A percentile compares a stretch with the other conserved stretches of the same genome.
Evolutionary conservation across 2,888 invertebrate genomes (phyloP).

Genomic region (Drosophila mimica): DNA sequence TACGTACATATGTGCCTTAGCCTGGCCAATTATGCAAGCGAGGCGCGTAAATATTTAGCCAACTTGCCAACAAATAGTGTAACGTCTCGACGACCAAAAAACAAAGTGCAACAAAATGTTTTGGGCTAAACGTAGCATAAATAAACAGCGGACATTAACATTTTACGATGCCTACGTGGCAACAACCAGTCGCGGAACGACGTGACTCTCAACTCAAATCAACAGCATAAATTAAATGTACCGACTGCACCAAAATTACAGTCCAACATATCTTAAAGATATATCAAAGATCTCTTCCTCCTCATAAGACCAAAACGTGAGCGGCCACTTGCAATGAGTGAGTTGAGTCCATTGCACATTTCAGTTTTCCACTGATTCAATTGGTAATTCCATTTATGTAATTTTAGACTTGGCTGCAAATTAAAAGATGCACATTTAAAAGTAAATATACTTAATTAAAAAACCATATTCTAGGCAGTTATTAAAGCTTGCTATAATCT

Average conservation of each 20-base stretch:
- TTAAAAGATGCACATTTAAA: neutral
- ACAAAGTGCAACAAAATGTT: conserved; percentile 48
- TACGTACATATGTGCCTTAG: conserved; percentile 44
- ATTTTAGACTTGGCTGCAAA: neutral
- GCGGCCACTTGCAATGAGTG: conserved; percentile 62
- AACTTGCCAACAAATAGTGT: conserved; percentile 34
- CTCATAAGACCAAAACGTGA: conserved; percentile 58
- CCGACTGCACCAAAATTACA: conserved; percentile 51
- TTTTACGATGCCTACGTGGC: conserved; percentile 61
- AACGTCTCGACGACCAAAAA: conserved; percentile 25
- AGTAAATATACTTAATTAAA: conserved; percentile 10
- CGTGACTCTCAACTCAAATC: conserved; percentile 53
- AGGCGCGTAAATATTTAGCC: conserved; percentile 37
- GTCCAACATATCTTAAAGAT: conserved; percentile 40
- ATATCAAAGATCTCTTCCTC: conserved; percentile 50
- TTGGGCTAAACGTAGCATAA: conserved; percentile 48
- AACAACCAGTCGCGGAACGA: conserved; percentile 25
- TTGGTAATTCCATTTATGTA: conserved; percentile 25
- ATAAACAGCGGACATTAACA: conserved; percentile 49
- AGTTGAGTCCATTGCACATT: conserved; percentile 26
- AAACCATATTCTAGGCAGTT: neutral
- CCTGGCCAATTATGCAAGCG: conserved; percentile 63
- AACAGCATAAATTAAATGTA: conserved; percentile 59
- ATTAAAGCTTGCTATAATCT: neutral
- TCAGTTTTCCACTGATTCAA: conserved; percentile 11